Conservation (phyloP, 2,113 vertebrate genomes). For the Psittacula cyanocephala region DNA sequence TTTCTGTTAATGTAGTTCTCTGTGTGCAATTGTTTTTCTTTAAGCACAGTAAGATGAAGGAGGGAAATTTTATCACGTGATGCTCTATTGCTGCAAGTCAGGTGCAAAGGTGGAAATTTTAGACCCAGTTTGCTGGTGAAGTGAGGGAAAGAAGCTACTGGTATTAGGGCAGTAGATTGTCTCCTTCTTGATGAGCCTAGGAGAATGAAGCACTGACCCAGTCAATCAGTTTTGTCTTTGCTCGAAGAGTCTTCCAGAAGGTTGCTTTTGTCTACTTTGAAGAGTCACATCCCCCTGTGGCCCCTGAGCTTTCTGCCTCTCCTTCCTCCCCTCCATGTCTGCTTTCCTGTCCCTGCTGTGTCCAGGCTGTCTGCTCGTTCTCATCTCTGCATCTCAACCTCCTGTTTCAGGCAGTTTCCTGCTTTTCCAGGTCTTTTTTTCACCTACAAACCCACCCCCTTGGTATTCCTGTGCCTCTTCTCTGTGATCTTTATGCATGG, state of each 20-base stretch:
- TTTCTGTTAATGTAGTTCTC: not conserved
- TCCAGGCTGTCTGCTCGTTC: not conserved
- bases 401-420: not conserved
- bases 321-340: not conserved
- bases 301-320: not conserved
- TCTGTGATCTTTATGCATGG: not conserved
- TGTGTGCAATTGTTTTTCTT: not conserved
- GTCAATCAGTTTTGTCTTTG: not conserved
- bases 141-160: not conserved
- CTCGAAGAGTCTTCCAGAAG: not conserved
- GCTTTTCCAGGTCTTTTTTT: not conserved
- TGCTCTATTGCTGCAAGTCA: not conserved
- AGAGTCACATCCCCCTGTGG: rapidly evolving
- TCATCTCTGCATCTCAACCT: not conserved
- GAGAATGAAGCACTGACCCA: not conserved
- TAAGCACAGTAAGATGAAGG: not conserved
- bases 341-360: not conserved
- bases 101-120: not conserved
- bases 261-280: not conserved
- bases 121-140: not conserved
- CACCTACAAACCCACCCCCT: not conserved
- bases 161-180: not conserved
- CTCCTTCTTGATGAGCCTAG: not conserved
- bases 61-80: not conserved
- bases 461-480: not conserved